Conservation (phyloP, 2,888 invertebrate genomes). For the Catocala sponsa region DNA sequence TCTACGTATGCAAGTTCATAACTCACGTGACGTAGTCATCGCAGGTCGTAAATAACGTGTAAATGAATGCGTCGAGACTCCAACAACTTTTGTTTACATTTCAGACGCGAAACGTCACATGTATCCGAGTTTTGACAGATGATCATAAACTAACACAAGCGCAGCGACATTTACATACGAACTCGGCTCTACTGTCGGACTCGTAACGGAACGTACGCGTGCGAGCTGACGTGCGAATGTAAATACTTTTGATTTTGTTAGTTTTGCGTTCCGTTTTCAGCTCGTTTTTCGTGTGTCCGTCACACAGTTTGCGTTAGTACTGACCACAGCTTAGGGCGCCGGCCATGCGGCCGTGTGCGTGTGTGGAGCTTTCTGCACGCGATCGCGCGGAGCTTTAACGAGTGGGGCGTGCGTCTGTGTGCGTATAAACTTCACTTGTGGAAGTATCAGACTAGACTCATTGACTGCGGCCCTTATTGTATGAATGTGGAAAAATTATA, state of each 20-base stretch:
- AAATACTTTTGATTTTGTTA: conserved; percentile 70
- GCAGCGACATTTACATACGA: conserved; percentile 81
- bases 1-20: conserved; percentile 82
- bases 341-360: conserved; percentile 82
- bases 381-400: conserved; percentile 82
- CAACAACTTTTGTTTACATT: conserved; percentile 85
- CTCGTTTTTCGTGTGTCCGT: conserved; percentile 88
- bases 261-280: conserved; percentile 84
- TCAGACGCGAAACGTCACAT: conserved; percentile 84
- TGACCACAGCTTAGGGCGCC: conserved; percentile 88
- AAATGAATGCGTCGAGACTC: conserved; percentile 68
- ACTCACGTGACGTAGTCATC: conserved; percentile 75
- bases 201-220: conserved; percentile 51
- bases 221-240: conserved; percentile 50
- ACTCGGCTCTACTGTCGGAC: conserved; percentile 51
- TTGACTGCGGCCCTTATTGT: conserved; percentile 88
- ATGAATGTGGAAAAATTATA: conserved; percentile 88
- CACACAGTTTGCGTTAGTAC: conserved; percentile 87
- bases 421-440: conserved; percentile 80
- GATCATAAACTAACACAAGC: conserved; percentile 82
- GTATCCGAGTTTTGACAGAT: conserved; percentile 85
- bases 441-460: conserved; percentile 87
- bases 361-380: conserved; percentile 87
- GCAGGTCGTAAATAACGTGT: conserved; percentile 77
- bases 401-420: conserved; percentile 81